Base-by-base conservation (phyloP, 2,888 invertebrate genomes). In the Xestobium rufovillosum region DNA sequence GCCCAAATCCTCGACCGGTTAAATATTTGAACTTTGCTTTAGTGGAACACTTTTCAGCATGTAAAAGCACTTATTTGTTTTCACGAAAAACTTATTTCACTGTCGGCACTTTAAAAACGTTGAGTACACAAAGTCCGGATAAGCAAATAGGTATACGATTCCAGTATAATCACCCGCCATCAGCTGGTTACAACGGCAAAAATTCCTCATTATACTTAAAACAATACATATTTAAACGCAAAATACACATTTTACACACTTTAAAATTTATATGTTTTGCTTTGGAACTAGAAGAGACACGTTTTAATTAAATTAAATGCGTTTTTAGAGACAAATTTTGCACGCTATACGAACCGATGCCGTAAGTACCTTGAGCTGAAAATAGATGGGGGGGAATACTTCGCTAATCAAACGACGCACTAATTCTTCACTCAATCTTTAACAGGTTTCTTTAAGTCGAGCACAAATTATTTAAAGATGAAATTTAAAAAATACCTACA, bases 321-420 rank as follows among this genome's bases (percentile, higher is more conserved):
- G 65, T 67, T 68, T 60, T 63, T 69, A 67, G 68, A 70, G 69
- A 68, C 71, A 73, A 73, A 73, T 72, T 71, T 73, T 67, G 72
- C 73, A 73, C 73, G 71, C 74, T 72, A 70, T 70, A 69, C 60
- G 60, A 59, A 52, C 72, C 68, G 67, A 67, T 63, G 73, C 75
- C 73, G 74, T 74, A 76, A 76, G 76, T 76, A 76, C 76, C 75
- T 76, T 72, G 68, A 70, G 76, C 76, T 76, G 77, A 76, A 76
- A 75, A 76, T 75, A 75, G 75, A 75, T 73, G 75, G 75, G 73
- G 74, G 73, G 72, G 71, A 49, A n/a, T 19, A 71, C 72, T 72
- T 65, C 68, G 68, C 43, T 69, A 68, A 68, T 67, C 66, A 52
- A 50, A n/a, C 23, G 23, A 8, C 23, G 23, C 23, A 19, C 23